Conservation (phyloP, 2,797 vertebrate genomes). For the Nyctibius grandis region DNA sequence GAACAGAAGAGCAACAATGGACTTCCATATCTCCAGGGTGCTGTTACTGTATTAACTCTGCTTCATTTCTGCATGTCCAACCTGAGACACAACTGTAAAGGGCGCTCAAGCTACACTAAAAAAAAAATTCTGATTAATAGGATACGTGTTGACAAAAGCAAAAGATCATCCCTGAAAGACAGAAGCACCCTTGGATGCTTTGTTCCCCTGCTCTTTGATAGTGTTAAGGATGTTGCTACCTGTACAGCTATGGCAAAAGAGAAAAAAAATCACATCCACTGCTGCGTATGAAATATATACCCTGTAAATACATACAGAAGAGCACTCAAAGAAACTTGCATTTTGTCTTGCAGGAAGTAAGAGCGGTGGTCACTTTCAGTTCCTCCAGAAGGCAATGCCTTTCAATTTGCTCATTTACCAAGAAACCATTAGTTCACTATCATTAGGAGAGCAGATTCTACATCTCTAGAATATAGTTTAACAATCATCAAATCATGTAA, state of each 20-base stretch:
- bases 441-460: background rate
- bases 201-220: background rate
- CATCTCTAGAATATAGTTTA: background rate
- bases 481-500: background rate
- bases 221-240: background rate
- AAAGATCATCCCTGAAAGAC: background rate
- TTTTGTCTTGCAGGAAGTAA: background rate
- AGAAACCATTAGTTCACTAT: background rate
- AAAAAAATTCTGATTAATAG: background rate
- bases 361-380: background rate
- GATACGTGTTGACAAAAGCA: background rate
- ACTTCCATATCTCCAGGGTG: background rate
- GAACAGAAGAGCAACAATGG: background rate
- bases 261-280: background rate
- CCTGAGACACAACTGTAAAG: background rate
- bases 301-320: background rate
- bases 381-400: background rate
- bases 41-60: background rate
- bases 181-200: background rate
- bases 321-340: background rate
- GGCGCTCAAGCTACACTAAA: background rate
- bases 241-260: background rate
- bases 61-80: background rate
- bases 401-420: background rate
- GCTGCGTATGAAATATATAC: background rate